Evolutionary conservation across 92 coral and sea anemone genomes (phyloP).

Genomic region (Umimayanthus chanpuru): DNA sequence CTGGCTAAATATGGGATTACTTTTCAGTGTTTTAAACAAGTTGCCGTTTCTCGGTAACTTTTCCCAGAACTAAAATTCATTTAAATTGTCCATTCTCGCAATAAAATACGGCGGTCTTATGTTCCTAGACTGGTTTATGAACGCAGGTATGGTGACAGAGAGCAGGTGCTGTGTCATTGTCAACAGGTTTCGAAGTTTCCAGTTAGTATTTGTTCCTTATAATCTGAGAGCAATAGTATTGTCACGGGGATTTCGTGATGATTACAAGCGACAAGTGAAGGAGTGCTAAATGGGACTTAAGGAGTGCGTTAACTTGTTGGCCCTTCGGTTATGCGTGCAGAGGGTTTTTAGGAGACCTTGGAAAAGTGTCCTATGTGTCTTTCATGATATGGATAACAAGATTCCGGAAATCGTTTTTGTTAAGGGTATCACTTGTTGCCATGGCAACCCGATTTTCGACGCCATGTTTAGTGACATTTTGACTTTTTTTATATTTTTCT

Average conservation of each 20-base stretch:
- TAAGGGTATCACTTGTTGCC: too few relatives aligned
- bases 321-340: not conserved
- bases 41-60: not conserved
- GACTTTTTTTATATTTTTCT: too few relatives aligned
- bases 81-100: conserved; percentile 42
- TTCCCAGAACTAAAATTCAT: not conserved
- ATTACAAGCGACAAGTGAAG: conserved; percentile 1
- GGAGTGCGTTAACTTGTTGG: not conserved
- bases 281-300: not conserved
- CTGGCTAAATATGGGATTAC: not conserved
- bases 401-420: too few relatives aligned
- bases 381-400: too few relatives aligned
- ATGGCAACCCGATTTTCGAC: too few relatives aligned
- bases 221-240: too few relatives aligned
- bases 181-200: conserved; percentile 10
- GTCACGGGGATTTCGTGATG: not conserved
- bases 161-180: conserved; percentile 21
- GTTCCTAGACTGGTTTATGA: not conserved
- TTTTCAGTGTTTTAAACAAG: not conserved
- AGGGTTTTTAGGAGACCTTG: not conserved
- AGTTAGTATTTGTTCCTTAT: too few relatives aligned
- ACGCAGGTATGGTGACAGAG: conserved; percentile 15
- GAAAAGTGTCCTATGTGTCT: not conserved
- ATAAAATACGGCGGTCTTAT: not conserved
- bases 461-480: too few relatives aligned